Conservation (phyloP, 2,888 invertebrate genomes). For the Bombylius discolor region DNA sequence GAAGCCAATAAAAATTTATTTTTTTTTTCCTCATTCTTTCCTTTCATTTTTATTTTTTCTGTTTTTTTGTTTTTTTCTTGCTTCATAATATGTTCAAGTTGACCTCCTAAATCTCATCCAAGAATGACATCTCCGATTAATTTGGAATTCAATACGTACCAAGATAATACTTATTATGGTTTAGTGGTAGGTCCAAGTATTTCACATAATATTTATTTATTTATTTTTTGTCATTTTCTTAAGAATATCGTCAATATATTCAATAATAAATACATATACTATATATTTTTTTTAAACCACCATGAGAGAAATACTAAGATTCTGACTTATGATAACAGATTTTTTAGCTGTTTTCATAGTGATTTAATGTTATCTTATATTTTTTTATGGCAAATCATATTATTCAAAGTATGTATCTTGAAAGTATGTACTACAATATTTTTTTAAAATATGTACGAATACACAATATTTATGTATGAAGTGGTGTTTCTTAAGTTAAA, state of each 20-base stretch:
- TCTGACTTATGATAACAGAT: not conserved
- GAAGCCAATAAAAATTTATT: constrained; percentile 10
- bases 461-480: no score
- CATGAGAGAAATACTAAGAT: not conserved
- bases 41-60: not conserved
- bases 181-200: not conserved
- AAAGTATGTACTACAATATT: no score
- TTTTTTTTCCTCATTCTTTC: not conserved
- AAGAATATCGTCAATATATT: no score
- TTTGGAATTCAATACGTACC: constrained; percentile 13
- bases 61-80: not conserved
- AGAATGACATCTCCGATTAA: constrained; percentile 12
- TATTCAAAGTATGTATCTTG: not conserved
- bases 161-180: not conserved
- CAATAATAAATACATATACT: no score
- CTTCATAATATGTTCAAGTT: not conserved
- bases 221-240: no score
- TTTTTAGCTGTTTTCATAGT: not conserved
- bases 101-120: constrained; percentile 13
- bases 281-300: not conserved
- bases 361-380: not conserved
- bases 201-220: no score
- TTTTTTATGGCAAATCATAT: not conserved
- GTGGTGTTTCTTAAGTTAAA: no score
- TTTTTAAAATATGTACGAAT: no score